Evolutionary conservation across 2,113 vertebrate species (phyloP), one percentile per base, ranked within the genome.

Genomic region (Ramphastos sulfuratus): DNA sequence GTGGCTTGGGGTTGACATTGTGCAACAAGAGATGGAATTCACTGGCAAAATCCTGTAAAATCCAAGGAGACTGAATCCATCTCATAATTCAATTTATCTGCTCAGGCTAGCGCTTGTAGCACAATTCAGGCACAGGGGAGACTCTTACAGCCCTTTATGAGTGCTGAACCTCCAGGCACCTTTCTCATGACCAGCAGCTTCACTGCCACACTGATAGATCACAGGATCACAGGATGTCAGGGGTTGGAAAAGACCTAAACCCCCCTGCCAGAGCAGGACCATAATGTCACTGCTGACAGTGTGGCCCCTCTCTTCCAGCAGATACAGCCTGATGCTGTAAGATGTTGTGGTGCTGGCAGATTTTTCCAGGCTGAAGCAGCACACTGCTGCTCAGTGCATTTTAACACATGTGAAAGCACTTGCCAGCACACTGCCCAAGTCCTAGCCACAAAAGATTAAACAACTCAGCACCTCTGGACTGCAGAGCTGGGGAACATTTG

Each of bases 261-360:
- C 42, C 42, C 42, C 42, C 42, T 42, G 42, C 42, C 42, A 42
- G 42, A 42, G 42, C 42, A 42, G 42, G 42, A 42, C 42, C 12
- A 42, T 15, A 42, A 42, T 93, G 93, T 84, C 85, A 76, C 78
- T 44, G 88, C 55, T 50, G 88, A 87, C 4, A 4, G 87, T 25
- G 79, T 87, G 93, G 92, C 48, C 60, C 95, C 6, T 10, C 6
- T 11, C 82, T 97, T 95, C 91, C 87, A 96, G 64, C 66, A 56
- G 78, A 65, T 16, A 54, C 64, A 82, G 83, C 85, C 80, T n/a
- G 87, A 87, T 87, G 66, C 77, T 75, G 35, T 65, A 73, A 73
- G 42, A 63, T 67, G 52, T 23, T 4, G 3, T 16, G 28, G 71
- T 33, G 59, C 84, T 66, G 83, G n/a, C n/a, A 27, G 18, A 46